Evolutionary conservation across 2,113 vertebrate species (phyloP), one percentile per base, ranked within the genome.

Genomic region (Gasterosteus aculeatus): DNA sequence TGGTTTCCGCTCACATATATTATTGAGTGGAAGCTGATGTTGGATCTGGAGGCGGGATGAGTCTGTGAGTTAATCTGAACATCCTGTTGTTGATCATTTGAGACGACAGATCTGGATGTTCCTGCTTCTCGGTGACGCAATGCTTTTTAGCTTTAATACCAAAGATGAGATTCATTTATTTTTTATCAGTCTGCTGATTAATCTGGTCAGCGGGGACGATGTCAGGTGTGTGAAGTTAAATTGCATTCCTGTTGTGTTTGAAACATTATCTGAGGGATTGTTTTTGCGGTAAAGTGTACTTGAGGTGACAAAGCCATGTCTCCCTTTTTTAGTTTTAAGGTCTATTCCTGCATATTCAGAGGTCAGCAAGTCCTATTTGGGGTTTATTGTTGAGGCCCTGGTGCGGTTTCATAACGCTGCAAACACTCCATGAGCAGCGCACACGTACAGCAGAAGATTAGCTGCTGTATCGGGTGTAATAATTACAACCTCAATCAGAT

Each of bases 81-180:
- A 4, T 83, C 16, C 8, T 39, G 42, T 69, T 41, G 39, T 9
- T 75, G 29, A 67, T 67, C 35, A 49, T 47, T 60, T 12, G 31
- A 44, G 12, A 38, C 18, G 61, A 73, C 60, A 11, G 72, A 82
- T 83, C 68, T 5, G 47, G 61, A 46, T 12, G 58, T 60, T 74
- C 18, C 68, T 56, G 39, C 33, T 2, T 62, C 78, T 75, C 35
- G 10, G 11, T 60, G 57, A 75, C 46, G 7, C 19, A 53, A 75
- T 54, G 68, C 63, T 75, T 82, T 79, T 76, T 54, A 74, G 57
- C 41, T 53, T 81, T 78, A 75, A 61, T 74, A 42, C 18, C n/a
- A 81, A 82, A 84, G 79, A 86, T 74, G 77, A 82, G 78, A 85
- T 91, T 86, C 85, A 83, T 85, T 83, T 38, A 0, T 38, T 38